These are phyloP conservation scores for Papilio dardanus DNA, from an alignment of 1,140 invertebrate species.

Conservation along the genomic window DNA sequence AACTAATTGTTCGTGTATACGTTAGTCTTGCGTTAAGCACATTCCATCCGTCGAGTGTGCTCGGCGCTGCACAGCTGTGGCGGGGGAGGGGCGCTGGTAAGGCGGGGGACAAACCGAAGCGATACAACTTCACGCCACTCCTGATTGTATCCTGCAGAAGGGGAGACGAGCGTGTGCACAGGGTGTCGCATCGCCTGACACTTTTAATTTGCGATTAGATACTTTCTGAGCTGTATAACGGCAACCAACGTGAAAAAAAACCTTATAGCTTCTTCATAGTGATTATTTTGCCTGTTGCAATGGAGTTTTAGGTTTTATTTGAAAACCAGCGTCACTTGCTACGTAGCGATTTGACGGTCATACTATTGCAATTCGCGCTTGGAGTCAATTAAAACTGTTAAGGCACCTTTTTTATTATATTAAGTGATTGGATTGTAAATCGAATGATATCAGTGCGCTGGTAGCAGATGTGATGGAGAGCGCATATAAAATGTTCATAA, in stretches of 20 bases:
- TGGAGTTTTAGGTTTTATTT: too few relatives aligned
- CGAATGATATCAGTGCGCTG: not conserved
- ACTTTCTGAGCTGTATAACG: not conserved
- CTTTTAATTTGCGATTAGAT: conserved; percentile 14
- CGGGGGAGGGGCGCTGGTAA: not conserved
- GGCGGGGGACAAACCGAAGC: conserved; percentile 11
- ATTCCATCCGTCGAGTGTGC: conserved; percentile 32
- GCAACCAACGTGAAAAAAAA: not conserved
- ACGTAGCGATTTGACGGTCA: too few relatives aligned
- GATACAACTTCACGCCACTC: conserved; percentile 35
- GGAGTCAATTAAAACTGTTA: too few relatives aligned
- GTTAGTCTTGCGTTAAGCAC: conserved; percentile 31
- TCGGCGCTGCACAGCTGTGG: conserved; percentile 5
- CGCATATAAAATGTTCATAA: conserved; percentile 10
- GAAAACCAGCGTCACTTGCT: too few relatives aligned
- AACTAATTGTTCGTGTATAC: conserved; percentile 33
- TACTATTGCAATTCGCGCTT: too few relatives aligned
- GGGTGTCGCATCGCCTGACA: not conserved
- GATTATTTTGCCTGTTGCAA: too few relatives aligned
- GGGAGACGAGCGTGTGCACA: conserved; percentile 25
- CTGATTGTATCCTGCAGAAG: conserved; percentile 2
- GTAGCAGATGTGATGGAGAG: not conserved
- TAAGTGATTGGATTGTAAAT: too few relatives aligned
- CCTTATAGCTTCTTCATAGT: not conserved
- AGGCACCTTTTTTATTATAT: too few relatives aligned